Evolutionary conservation across 1,140 invertebrate species (phyloP), one percentile per base, ranked within the genome.

Genomic region (Hyles euphorbiae): DNA sequence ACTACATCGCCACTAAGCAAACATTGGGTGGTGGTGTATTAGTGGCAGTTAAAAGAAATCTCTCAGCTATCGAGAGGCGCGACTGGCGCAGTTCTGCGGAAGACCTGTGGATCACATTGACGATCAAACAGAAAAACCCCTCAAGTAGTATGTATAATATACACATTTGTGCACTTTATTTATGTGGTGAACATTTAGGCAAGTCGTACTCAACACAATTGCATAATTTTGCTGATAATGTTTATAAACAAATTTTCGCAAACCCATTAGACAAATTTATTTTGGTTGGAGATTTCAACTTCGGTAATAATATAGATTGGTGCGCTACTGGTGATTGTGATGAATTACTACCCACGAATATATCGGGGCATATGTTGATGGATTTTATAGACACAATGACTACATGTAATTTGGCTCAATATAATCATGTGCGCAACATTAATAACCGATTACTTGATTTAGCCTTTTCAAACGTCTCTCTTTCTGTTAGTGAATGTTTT

Each of bases 21-120:
- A 43, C 9, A 36, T 8, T 8, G 10, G 50, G 50, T 34, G 67
- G 63, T 3, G 67, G 67, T 3, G 60, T 68, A 2, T 50, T 62
- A 3, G 34, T 60, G 12, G 67, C 65, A 4, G 52, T 63, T n/a
- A 56, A 51, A 33, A 46, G 56, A 8, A 53, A 67, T 3, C 12
- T 60, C 2, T 3, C 49, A 8, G 56, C 49, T 5, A 9, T 51
- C 2, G 49, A 60, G 9, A 10, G 60, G 2, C n/a, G 6, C 12
- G 58, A 67, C 36, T 67, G 57, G 57, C n/a, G 57, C n/a, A 56
- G 53, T 46, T 50, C 65, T 9, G 65, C 65, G 6, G 60, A 67
- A 34, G 60, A 63, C n/a, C 53, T 67, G 9, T 67, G 60, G 65
- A 53, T 67, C 9, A 45, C 60, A 2, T 3, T 67, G 10, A 53